Percentiles rank a stretch among this genome's conserved stretches.
Evolutionary conservation across 2,113 vertebrate species (phyloP).

Genomic region (Rissa tridactyla): DNA sequence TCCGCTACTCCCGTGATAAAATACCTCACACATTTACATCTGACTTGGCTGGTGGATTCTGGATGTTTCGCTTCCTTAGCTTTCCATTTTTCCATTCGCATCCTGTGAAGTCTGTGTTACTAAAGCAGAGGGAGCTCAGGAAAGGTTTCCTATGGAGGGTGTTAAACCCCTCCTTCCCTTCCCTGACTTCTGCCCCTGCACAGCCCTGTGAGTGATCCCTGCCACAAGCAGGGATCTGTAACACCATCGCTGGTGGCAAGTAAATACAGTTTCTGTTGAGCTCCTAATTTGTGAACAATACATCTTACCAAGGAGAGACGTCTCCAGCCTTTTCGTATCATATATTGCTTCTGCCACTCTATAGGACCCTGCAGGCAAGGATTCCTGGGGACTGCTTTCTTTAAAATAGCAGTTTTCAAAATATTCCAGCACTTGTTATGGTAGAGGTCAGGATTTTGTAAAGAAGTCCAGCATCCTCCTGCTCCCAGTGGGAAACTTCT

Average conservation of each 20-base stretch:
- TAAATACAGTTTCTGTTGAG: neutral
- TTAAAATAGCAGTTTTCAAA: neutral
- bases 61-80: neutral
- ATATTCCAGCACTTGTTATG: neutral
- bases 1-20: neutral
- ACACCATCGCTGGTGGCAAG: neutral
- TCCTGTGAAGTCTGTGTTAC: neutral
- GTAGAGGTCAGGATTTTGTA: neutral
- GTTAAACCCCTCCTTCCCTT: neutral
- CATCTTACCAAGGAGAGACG: neutral
- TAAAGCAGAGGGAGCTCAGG: neutral
- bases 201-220: neutral
- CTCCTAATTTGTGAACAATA: neutral
- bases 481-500: neutral
- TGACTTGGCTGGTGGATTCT: neutral
- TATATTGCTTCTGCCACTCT: neutral
- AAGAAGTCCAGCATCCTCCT: neutral
- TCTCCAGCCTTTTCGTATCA: neutral
- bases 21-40: neutral
- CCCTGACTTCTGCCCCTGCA: neutral
- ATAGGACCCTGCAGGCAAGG: neutral
- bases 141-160: neutral
- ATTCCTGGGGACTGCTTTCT: neutral
- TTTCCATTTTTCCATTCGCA: slow-evolving; percentile 1
- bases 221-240: neutral